Base-by-base conservation (phyloP, 1,140 invertebrate genomes). In the Luehdorfia chinensis region DNA sequence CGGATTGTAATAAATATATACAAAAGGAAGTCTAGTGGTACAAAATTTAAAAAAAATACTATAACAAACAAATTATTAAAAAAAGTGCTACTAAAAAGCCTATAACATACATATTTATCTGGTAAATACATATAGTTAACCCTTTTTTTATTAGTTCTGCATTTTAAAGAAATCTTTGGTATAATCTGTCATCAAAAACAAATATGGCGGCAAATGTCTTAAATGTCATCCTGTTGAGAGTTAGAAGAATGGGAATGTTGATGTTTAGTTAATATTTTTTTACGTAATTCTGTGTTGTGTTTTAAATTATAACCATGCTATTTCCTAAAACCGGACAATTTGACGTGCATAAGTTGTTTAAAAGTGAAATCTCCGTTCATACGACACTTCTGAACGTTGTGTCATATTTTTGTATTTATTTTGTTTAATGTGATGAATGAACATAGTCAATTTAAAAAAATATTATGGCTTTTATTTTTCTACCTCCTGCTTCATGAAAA, bases 341-440 rank as follows among this genome's bases (percentile, higher is more conserved):
- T 43, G n/a, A n/a, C n/a, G n/a, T 14, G 4, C 15, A 41, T 15
- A 30, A n/a, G 25, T 28, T 13, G 30, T 18, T 41, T 9, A 9
- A 43, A 14, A 43, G 15, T 30, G 27, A 43, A 18, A 39, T 16
- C 28, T 28, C 28, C 50, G 43, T 52, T 37, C 33, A 52, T 18
- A 50, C 23, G 50, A 47, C 55, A 58, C 55, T 15, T 30, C 21
- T 41, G 43, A 30, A 56, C 53, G 34, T 54, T 45, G 50, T 59
- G 56, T 67, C 61, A 64, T 74, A 74, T 74, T 74, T 74, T 74
- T 74, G 59, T 74, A 74, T 68, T 70, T 70, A 70, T 74, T 61
- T 59, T 66, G 44, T 65, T 66, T 56, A 58, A 46, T 56, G 63
- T 62, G 55, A 59, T 51, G 47, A 56, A 67, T 59, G 51, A 70